phyloP scores from a whole-genome alignment of 2,113 vertebrate genomes.

The Chaetorhynchus papuensis region DNA sequence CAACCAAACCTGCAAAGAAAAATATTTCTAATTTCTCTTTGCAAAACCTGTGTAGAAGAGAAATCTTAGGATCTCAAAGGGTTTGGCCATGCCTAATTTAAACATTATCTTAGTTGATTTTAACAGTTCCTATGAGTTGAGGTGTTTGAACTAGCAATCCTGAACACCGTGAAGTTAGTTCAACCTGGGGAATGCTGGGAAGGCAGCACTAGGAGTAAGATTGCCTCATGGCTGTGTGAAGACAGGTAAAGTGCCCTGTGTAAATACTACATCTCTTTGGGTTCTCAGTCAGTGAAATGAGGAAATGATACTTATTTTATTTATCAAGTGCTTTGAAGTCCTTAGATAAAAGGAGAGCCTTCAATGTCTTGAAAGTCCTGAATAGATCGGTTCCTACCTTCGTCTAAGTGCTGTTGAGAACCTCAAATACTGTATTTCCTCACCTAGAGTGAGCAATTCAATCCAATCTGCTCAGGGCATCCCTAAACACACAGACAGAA shows the following conservation, averaged over 20 bases:
- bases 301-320: neutral
- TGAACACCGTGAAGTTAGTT: neutral
- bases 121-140: neutral
- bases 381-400: neutral
- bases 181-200: neutral
- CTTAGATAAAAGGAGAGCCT: neutral
- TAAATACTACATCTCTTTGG: neutral
- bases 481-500: neutral
- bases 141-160: neutral
- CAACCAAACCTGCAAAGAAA: neutral
- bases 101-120: neutral
- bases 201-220: neutral
- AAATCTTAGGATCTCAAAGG: neutral
- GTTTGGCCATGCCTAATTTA: neutral
- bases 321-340: conserved; percentile 19
- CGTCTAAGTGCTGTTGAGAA: neutral
- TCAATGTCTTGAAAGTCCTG: neutral
- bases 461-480: neutral
- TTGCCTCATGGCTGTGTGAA: neutral
- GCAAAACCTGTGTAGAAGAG: neutral
- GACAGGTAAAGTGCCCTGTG: neutral
- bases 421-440: neutral
- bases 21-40: neutral
- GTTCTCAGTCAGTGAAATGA: neutral
- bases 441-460: neutral